phyloP scores from a whole-genome alignment of 2,797 vertebrate species.

The Luscinia luscinia region DNA sequence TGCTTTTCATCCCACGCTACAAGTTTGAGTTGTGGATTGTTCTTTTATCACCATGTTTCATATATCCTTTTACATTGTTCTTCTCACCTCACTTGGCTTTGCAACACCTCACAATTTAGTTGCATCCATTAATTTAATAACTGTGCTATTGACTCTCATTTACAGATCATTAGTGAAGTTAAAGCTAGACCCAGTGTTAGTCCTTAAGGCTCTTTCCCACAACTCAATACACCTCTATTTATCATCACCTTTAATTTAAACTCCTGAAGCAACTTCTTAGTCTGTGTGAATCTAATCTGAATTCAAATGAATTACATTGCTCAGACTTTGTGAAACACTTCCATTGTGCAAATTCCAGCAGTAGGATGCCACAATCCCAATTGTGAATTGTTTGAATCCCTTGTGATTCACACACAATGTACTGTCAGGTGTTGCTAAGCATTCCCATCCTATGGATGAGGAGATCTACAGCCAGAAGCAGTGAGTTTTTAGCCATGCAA shows the following conservation, averaged over 20 bases:
- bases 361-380: not conserved
- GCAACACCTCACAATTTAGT: conserved; percentile 50
- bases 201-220: conserved; percentile 27
- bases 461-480: not conserved
- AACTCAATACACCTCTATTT: conserved; percentile 15
- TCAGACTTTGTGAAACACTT: not conserved
- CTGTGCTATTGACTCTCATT: conserved; percentile 46
- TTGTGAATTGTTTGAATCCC: not conserved
- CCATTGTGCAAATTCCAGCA: not conserved
- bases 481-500: not conserved
- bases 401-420: not conserved
- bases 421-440: not conserved
- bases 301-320: not conserved
- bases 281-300: not conserved
- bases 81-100: not conserved
- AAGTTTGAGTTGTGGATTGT: not conserved
- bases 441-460: not conserved
- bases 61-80: not conserved
- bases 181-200: not conserved
- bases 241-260: conserved; percentile 60
- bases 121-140: conserved; percentile 57
- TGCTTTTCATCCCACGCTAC: not conserved
- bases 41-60: not conserved
- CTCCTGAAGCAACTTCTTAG: not conserved
- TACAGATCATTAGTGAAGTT: conserved; percentile 45